Base-by-base conservation (phyloP, 2,888 invertebrate genomes). In the Elmis aenea region DNA sequence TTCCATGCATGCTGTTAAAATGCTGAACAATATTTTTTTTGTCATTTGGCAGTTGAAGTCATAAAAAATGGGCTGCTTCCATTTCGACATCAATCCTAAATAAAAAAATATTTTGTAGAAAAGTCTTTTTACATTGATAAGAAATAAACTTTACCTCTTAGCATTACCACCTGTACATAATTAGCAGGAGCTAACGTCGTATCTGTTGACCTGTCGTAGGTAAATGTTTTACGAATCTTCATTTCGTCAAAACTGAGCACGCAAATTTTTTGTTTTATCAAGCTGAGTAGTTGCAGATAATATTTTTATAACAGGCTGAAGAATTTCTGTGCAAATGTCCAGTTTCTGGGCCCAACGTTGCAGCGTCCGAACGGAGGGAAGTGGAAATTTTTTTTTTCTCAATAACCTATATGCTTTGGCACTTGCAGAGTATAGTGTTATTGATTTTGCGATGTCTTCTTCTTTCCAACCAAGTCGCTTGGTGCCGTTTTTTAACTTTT, bases 1-100 rank as follows among this genome's bases (percentile, higher is more conserved):
- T 33, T 46, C 45, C 2, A 26, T 21, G 29, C 11, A 30, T 14
- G 25, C 25, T 14, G 42, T 38, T 12, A 8, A 18, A 6, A 48
- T 34, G 28, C 42, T 21, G 26, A 46, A 37, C 16, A 46, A 32
- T 20, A 30, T 23, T 20, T 42, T 21, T 33, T 48, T 48, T 4
- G 32, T 45, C 15, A 51, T 34, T 16, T 35, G 41, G 21, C 43
- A 39, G 13, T 52, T 46, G 35, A 35, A 52, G 18, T 45, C 29
- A 33, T 36, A 48, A 39, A 42, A 52, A 15, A 51, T 37, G 5
- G 44, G 43, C 20, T 47, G 45, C 26, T 50, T 49, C 47, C 45
- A 51, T 21, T 43, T 44, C 18, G 18, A 6, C 18, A 18, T 5
- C 18, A 5, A 18, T 18, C 5, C 5, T 8, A 18, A 8, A 6